Evolutionary conservation across 2,888 invertebrate genomes (phyloP), one percentile per base, ranked within the genome.

Genomic region (Calameuta filiformis): DNA sequence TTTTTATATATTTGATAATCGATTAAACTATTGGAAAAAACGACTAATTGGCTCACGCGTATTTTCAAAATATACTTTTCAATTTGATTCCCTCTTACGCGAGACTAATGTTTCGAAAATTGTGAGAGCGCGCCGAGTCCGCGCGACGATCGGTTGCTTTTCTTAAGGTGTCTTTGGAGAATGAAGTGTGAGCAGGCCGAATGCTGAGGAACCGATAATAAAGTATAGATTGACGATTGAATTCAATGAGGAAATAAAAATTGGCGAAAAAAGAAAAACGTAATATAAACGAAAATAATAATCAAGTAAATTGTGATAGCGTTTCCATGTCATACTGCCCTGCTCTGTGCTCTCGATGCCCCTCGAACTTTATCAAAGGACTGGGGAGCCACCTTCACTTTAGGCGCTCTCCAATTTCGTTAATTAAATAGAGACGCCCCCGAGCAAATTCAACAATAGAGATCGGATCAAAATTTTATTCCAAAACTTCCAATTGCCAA

Each of bases 281-380:
- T 75, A 74, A 56, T 23, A 71, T 73, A 56, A 78, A 71, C 33
- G 34, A 73, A 77, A 79, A 76, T 69, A 73, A 79, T 56, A 56
- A 56, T 56, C 15, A 56, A 56, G 56, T 56, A 56, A 81, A 79
- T 81, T 83, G 83, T 83, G 83, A 83, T 83, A 83, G 82, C 79
- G 73, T 79, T 79, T 83, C 85, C 86, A 83, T 84, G 86, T 84
- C 85, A 84, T 84, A 84, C 84, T 85, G 84, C 82, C 83, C 85
- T 83, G 83, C 81, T 82, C 83, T 82, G 80, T 79, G 83, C 83
- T 81, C 81, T 85, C 82, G 80, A 80, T 77, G 79, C 80, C 79
- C 78, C 34, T 71, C 56, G 23, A 56, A 56, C 23, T 56, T 56
- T 56, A 56, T 56, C 56, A 56, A 56, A 56, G 56, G 56, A 56